Base-by-base conservation (phyloP, 2,113 vertebrate species). In the Dromaius novaehollandiae region DNA sequence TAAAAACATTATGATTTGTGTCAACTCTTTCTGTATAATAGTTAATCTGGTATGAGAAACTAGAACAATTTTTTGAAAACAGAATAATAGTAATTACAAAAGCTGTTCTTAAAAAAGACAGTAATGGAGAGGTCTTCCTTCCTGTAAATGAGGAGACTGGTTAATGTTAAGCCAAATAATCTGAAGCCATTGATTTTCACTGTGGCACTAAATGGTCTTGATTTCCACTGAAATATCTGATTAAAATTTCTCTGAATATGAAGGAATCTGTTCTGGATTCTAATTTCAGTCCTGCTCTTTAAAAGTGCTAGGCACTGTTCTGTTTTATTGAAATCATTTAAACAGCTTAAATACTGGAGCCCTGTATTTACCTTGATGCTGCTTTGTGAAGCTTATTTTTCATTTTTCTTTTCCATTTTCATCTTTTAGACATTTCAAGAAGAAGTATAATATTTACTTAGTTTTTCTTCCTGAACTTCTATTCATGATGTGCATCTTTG, bases 381-480 rank as follows among this genome's bases (percentile, higher is more conserved):
- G 65, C 15, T 88, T 46, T 79, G 15, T 78, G 38, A 78, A 88
- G 68, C 28, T 66, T 46, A 3, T 4, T 80, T 64, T 25, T 68
- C 3, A 0, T 66, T 73, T n/a, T 34, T 8, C 38, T 50, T 36
- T 28, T 42, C 20, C 9, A 3, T 81, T 87, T 81, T 86, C 51
- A 16, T 60, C 56, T 89, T 70, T 13, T 60, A 99, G 99, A 89
- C 98, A 99, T 97, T 99, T 99, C 95, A 98, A 97, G 97, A 99
- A 99, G 98, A 99, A 95, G 40, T 98, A 98, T 97, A 99, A 98
- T 91, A 93, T 99, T 70, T 99, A 98, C 91, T 97, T 99, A 96
- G 98, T 99, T 5, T 99, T 99, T 77, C 94, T 99, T 64, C 99
- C 99, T 3, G 99, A 99, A 91, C 98, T 99, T n/a, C 96, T 99